Percentiles rank a stretch among this genome's conserved stretches.
phyloP scores from a whole-genome alignment of 2,797 vertebrate species.

The Pangasius djambal region DNA sequence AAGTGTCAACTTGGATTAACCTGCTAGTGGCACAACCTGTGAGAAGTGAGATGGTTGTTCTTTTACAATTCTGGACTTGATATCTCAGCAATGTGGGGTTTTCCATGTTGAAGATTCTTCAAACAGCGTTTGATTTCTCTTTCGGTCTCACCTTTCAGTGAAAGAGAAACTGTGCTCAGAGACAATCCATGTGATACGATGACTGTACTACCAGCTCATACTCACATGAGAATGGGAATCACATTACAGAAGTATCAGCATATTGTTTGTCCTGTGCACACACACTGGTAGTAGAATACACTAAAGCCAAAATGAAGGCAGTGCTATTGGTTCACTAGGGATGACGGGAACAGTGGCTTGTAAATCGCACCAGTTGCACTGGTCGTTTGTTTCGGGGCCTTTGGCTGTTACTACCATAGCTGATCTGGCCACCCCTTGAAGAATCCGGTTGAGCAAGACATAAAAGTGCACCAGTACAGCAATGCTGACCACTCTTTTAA shows the following conservation, averaged over 20 bases:
- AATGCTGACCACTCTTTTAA: neutral
- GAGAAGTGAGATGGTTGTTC: neutral
- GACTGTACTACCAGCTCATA: constrained; percentile 41
- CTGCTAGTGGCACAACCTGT: neutral
- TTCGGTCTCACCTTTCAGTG: constrained; percentile 13
- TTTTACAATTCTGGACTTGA: neutral
- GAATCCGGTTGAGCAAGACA: neutral
- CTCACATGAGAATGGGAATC: constrained; percentile 23
- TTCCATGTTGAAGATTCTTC: neutral
- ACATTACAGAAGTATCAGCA: constrained; percentile 9
- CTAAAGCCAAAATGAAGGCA: neutral
- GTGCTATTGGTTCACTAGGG: too few relatives aligned
- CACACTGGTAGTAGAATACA: neutral
- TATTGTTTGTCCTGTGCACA: neutral
- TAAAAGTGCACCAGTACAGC: neutral
- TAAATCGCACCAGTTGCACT: neutral
- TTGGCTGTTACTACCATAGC: neutral
- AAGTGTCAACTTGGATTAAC: neutral
- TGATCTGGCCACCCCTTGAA: neutral
- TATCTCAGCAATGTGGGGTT: neutral
- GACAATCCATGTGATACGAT: constrained; percentile 19
- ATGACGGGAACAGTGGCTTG: neutral
- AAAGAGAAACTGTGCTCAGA: constrained; percentile 28
- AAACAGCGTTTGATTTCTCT: neutral
- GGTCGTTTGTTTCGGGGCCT: neutral